Evolutionary conservation across 2,888 invertebrate species (phyloP), one percentile per base, ranked within the genome.

Genomic region (Acleris sparsana): DNA sequence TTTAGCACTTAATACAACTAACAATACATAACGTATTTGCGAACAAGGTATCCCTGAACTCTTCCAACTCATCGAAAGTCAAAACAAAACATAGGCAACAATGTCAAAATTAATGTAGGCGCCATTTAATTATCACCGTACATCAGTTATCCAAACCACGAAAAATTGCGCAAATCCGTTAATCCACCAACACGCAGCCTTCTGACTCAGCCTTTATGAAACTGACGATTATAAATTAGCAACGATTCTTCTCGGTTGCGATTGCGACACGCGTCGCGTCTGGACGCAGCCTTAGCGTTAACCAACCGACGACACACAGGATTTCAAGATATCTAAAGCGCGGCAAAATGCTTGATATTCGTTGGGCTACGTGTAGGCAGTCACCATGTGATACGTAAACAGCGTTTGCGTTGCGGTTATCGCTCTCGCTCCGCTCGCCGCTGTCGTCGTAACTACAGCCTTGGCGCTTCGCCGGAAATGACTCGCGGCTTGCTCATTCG

Each of bases 141-240:
- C 79, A 77, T 79, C 73, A 73, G 74, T 82, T 74, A 85, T 79
- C 76, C 74, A 72, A 82, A 82, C 79, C 80, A 76, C 70, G 70
- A 71, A 75, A 70, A 73, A 72, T 86, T 86, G 78, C 77, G 79
- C 75, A 85, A 84, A 75, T 70, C 49, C 49, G 73, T 76, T 76
- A 78, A 78, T 75, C 80, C 85, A 79, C 86, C 82, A 83, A 83
- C 85, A 83, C 82, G 70, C 56, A 75, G 69, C 75, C 78, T 77
- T 81, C 81, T 88, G 86, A 88, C 78, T 88, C 88, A 88, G 80
- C 83, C 77, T 83, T 86, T 88, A 85, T 83, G 85, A 87, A 88
- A 88, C 84, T 85, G 85, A 86, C 80, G 82, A 86, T 89, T 85
- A 89, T 87, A 88, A 89, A 91, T 91, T 89, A 88, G 85, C 86